These are phyloP conservation scores for Fringilla coelebs DNA, from an alignment of 2,797 vertebrate species.

Conservation along the genomic window DNA sequence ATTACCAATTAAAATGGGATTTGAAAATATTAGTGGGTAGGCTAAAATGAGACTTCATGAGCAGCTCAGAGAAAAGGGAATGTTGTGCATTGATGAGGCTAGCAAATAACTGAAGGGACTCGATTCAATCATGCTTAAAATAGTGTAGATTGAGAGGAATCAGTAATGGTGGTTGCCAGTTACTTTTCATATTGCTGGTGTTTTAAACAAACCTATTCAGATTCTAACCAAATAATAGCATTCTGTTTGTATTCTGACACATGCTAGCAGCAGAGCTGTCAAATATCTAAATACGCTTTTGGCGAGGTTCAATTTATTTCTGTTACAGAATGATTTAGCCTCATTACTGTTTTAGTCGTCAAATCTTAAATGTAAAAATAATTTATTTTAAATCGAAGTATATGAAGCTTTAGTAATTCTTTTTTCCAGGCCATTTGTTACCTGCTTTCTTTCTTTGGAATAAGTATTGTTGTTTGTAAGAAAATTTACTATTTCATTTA, in stretches of 20 bases:
- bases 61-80: background rate
- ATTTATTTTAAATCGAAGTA: slow-evolving; percentile 49
- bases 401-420: slow-evolving; percentile 18
- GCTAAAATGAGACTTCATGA: slow-evolving; percentile 18
- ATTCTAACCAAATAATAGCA: slow-evolving; percentile 26
- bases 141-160: background rate
- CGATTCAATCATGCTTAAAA: background rate
- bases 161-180: background rate
- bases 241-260: background rate
- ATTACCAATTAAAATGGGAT: background rate
- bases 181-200: background rate
- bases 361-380: slow-evolving; percentile 37
- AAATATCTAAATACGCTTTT: background rate
- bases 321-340: slow-evolving; percentile 42
- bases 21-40: background rate
- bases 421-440: slow-evolving; percentile 44
- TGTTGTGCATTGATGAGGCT: background rate
- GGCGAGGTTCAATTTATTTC: background rate
- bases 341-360: slow-evolving; percentile 35
- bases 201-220: slow-evolving; percentile 1
- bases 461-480: slow-evolving; percentile 39
- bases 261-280: slow-evolving; percentile 25
- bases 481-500: slow-evolving; percentile 54
- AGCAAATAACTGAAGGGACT: slow-evolving; percentile 2
- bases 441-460: slow-evolving; percentile 43